Conservation (phyloP, 2,797 vertebrate species). For the Petrocephalus schoutedeni region DNA sequence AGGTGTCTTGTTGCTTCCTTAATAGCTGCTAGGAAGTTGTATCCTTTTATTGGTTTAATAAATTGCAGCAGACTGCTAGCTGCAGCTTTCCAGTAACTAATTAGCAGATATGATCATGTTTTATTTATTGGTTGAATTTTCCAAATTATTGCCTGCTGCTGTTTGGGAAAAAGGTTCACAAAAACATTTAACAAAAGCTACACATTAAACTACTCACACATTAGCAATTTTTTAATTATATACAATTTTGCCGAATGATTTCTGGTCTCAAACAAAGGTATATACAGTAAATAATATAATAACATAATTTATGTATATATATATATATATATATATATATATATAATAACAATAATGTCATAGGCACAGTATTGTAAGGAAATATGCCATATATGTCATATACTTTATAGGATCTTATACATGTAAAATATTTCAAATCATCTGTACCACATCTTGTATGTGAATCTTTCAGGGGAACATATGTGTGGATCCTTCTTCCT, state of each 20-base stretch:
- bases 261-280: neutral
- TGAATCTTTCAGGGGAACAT: neutral
- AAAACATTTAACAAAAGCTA: neutral
- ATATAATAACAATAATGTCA: neutral
- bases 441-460: neutral
- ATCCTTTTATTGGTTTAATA: neutral
- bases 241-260: neutral
- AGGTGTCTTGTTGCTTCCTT: neutral
- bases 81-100: neutral
- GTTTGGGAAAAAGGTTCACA: neutral
- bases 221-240: neutral
- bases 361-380: neutral
- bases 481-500: neutral
- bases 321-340: neutral
- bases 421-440: neutral
- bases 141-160: neutral
- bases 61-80: neutral
- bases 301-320: neutral
- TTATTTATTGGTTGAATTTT: neutral
- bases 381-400: neutral
- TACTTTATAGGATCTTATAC: neutral
- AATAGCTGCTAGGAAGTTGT: slow-evolving; percentile 5
- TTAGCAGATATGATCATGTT: neutral
- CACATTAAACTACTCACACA: neutral
- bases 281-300: neutral